A percentile compares a stretch with the other conserved stretches of the same genome.
These are phyloP conservation scores for Diacarnus erythraeanus DNA, from an alignment of 37 sponge, comb jelly and placozoan genomes.

Conservation along the genomic window DNA sequence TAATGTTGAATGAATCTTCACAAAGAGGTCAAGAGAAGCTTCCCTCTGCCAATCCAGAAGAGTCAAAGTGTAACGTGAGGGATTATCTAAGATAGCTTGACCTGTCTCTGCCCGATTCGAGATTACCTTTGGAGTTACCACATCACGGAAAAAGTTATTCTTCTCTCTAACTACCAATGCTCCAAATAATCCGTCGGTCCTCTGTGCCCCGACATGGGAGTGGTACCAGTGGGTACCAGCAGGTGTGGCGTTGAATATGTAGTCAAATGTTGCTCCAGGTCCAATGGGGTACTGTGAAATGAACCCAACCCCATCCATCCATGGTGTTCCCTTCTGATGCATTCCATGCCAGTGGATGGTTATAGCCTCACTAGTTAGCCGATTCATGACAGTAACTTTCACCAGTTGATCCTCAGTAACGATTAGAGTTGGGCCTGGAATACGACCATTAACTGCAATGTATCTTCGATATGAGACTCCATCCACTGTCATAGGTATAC, in stretches of 20 bases:
- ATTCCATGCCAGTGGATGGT: conserved; percentile 86
- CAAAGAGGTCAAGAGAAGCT: conserved; percentile 38
- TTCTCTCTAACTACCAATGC: conserved; percentile 66
- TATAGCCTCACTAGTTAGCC: conserved; percentile 44
- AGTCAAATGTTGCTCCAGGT: conserved; percentile 40
- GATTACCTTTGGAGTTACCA: no score
- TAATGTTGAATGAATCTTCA: conserved; percentile 15
- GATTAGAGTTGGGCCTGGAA: conserved; percentile 67
- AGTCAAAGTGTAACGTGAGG: conserved; percentile 51
- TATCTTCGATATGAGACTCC: conserved; percentile 29
- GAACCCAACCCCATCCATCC: conserved; percentile 74
- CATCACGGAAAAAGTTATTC: not conserved
- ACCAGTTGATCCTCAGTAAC: conserved; percentile 32
- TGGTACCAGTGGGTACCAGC: conserved; percentile 86
- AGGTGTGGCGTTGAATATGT: conserved; percentile 52
- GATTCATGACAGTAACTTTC: conserved; percentile 46
- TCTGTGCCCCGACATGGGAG: conserved; percentile 65
- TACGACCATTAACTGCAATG: conserved; percentile 56
- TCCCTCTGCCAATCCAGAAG: conserved; percentile 54
- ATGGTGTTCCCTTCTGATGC: conserved; percentile 51
- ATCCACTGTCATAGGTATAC: conserved; percentile 46
- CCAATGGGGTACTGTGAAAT: conserved; percentile 68
- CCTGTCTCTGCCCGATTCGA: no score
- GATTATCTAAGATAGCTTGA: conserved; percentile 30
- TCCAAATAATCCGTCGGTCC: conserved; percentile 74